Conservation (phyloP, 2,888 invertebrate genomes). For the Neria commutata region DNA sequence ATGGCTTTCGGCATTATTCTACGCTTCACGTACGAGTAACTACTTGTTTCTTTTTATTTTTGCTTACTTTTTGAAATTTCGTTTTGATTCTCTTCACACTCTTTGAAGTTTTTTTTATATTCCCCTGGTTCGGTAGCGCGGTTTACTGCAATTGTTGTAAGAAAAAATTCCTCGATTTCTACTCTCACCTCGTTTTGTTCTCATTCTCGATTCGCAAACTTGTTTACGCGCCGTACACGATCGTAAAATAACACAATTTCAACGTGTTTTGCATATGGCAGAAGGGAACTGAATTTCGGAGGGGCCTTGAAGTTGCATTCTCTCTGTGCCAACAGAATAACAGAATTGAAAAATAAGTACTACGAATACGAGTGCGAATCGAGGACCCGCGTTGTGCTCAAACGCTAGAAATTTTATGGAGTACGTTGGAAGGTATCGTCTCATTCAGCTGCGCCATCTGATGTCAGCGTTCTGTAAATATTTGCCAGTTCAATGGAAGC, state of each 20-base stretch:
- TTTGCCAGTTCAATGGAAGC: constrained; percentile 2
- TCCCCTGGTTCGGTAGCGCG: no score
- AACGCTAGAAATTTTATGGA: no score
- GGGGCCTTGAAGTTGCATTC: background rate
- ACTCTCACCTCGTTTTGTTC: background rate
- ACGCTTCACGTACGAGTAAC: no score
- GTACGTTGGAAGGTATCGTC: background rate
- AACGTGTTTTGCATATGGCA: constrained; percentile 36
- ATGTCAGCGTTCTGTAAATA: constrained; percentile 11
- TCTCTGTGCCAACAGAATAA: background rate
- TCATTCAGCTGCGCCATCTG: constrained; percentile 1
- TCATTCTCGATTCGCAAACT: constrained; percentile 8
- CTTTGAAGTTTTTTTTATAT: no score
- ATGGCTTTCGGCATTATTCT: no score
- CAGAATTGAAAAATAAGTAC: background rate
- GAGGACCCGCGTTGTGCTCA: background rate
- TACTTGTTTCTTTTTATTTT: no score
- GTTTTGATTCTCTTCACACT: no score
- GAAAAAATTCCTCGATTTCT: background rate
- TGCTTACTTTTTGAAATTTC: no score
- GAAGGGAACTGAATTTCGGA: constrained; percentile 19
- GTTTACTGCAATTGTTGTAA: no score
- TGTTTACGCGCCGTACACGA: constrained; percentile 14
- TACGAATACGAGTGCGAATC: background rate
- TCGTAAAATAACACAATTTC: constrained; percentile 18